Conservation (phyloP, 2,797 vertebrate species). For the Poeciliopsis gracilis region DNA sequence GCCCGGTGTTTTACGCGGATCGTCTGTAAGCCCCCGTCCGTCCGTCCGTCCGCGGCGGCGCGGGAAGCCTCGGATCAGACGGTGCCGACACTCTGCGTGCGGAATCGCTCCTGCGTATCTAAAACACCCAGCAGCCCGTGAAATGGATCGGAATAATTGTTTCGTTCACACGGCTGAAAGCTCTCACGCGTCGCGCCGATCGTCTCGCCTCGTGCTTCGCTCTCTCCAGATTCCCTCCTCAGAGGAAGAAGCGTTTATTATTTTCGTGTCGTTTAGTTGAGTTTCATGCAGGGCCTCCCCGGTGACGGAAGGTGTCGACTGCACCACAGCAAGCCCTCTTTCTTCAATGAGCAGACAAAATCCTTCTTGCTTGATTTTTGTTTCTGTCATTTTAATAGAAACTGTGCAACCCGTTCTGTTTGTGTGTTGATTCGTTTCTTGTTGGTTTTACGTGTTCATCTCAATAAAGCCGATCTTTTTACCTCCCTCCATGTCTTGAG, state of each 20-base stretch:
- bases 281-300: background rate
- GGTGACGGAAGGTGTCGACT: background rate
- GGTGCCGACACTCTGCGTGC: slow-evolving; percentile 24
- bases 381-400: too few species aligned
- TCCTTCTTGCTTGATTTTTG: background rate
- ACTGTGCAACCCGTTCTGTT: slow-evolving; percentile 21
- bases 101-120: slow-evolving; percentile 39
- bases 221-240: background rate
- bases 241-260: background rate
- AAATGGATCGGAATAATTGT: slow-evolving; percentile 55
- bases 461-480: background rate
- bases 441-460: background rate
- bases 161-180: slow-evolving; percentile 21
- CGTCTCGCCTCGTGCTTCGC: background rate
- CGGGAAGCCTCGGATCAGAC: slow-evolving; percentile 34
- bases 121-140: slow-evolving; percentile 36
- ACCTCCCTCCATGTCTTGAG: slow-evolving; percentile 1
- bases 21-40: slow-evolving; percentile 25
- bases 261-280: background rate
- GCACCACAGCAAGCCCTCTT: background rate
- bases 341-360: background rate
- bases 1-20: background rate
- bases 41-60: slow-evolving; percentile 30
- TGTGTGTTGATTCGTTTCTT: background rate
- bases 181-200: slow-evolving; percentile 1